These are phyloP conservation scores for Oopsacas minuta DNA, from an alignment of 37 sponge, comb jelly and placozoan genomes.

Conservation along the genomic window DNA sequence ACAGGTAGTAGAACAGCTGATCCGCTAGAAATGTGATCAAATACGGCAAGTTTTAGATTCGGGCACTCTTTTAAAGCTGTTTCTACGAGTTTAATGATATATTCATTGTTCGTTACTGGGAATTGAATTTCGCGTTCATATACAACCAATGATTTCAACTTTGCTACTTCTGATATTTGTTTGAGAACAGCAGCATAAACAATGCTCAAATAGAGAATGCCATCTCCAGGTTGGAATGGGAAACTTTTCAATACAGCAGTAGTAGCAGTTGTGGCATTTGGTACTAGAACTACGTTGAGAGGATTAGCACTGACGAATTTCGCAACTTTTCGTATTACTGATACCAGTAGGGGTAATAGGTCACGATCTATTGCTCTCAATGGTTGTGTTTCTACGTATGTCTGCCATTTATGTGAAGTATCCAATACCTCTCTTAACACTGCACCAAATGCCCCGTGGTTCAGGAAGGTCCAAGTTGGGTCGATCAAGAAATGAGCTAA, in stretches of 20 bases:
- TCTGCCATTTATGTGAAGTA: slow-evolving; percentile 34
- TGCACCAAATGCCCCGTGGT: slow-evolving; percentile 81
- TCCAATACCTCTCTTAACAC: slow-evolving; percentile 33
- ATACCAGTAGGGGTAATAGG: slow-evolving; percentile 43
- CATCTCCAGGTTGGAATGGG: slow-evolving; percentile 37
- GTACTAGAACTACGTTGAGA: slow-evolving; percentile 48
- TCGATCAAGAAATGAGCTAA: slow-evolving; percentile 27
- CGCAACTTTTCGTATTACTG: slow-evolving; percentile 36
- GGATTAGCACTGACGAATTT: slow-evolving; percentile 48
- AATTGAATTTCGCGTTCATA: slow-evolving; percentile 15
- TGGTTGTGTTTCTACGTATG: slow-evolving; percentile 60
- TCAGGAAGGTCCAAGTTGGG: slow-evolving; percentile 38
- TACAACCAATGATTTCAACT: background rate
- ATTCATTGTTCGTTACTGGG: slow-evolving; percentile 14
- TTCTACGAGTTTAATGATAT: background rate
- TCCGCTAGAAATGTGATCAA: slow-evolving; percentile 27
- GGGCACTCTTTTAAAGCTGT: background rate
- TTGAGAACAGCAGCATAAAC: slow-evolving; percentile 32
- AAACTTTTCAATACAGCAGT: slow-evolving; percentile 41
- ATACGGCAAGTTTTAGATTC: slow-evolving; percentile 13
- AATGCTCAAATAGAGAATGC: slow-evolving; percentile 39
- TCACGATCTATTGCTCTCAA: slow-evolving; percentile 60
- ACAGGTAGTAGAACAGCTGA: slow-evolving; percentile 27
- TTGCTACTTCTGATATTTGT: background rate
- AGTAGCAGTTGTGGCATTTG: slow-evolving; percentile 57